Evolutionary conservation across 2,888 invertebrate genomes (phyloP).

Genomic region (Mylabris sibirica): DNA sequence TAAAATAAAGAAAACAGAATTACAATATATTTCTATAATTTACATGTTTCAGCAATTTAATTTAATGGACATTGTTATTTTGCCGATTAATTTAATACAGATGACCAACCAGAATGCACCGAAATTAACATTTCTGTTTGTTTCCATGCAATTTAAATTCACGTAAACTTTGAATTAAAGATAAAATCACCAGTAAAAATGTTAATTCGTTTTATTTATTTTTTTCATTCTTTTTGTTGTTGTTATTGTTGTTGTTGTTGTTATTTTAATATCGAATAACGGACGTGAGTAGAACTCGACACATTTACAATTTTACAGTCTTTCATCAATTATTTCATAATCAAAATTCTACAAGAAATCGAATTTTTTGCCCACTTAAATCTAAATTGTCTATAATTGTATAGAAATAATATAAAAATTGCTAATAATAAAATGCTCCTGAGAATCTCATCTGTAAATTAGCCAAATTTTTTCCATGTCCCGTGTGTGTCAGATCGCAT

Average conservation of each 20-base stretch:
- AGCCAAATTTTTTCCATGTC: constrained; percentile 20
- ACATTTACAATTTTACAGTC: neutral
- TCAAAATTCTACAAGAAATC: no score
- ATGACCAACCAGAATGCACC: constrained; percentile 23
- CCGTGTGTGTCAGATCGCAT: neutral
- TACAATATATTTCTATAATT: constrained; percentile 13
- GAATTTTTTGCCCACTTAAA: no score
- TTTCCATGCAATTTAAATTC: constrained; percentile 38
- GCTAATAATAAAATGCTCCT: neutral
- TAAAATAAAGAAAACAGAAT: constrained; percentile 13
- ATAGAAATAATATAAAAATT: no score
- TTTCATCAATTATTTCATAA: no score
- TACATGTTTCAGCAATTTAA: constrained; percentile 35
- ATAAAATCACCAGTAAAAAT: constrained; percentile 40
- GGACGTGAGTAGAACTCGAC: neutral
- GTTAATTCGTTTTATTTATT: constrained; percentile 32
- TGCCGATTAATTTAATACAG: constrained; percentile 27
- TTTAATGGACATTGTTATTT: constrained; percentile 30
- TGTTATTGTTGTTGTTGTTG: neutral
- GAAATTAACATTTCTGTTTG: constrained; percentile 33
- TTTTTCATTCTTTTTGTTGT: neutral
- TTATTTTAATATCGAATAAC: neutral
- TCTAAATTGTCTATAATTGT: no score
- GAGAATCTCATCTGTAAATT: neutral
- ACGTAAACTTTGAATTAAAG: constrained; percentile 41